Percentiles rank a stretch among this genome's conserved stretches.
Conservation (phyloP, 2,797 vertebrate genomes). For the Adrianichthys oophorus region DNA sequence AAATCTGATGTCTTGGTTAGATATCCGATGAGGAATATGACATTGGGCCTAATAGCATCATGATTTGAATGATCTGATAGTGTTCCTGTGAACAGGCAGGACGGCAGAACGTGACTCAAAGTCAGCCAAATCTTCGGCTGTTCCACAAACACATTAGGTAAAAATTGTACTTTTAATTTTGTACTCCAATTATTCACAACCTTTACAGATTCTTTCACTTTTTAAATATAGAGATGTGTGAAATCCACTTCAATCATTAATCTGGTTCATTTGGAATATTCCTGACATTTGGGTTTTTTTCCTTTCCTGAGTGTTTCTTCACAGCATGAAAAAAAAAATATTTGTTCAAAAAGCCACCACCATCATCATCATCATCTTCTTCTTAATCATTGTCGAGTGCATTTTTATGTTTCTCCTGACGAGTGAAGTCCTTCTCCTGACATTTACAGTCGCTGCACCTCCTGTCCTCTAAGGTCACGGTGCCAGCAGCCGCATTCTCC, state of each 20-base stretch:
- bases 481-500: slow-evolving; percentile 4
- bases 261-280: background rate
- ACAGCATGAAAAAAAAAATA: background rate
- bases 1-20: no score
- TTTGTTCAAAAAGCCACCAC: background rate
- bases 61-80: no score
- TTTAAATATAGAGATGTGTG: background rate
- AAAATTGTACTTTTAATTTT: background rate
- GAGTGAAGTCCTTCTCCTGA: no score
- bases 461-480: slow-evolving; percentile 35
- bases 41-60: no score
- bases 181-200: background rate
- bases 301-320: background rate
- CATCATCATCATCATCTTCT: no score
- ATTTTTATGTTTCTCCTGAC: no score
- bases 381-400: no score
- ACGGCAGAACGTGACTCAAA: no score
- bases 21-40: no score
- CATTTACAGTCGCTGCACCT: slow-evolving; percentile 22
- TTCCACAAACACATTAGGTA: no score
- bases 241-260: background rate
- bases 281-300: slow-evolving; percentile 10
- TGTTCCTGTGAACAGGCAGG: no score
- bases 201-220: background rate
- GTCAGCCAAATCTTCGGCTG: no score